These are phyloP conservation scores for Hypselothyrea guttata DNA, from an alignment of 2,888 invertebrate species.

Conservation along the genomic window DNA sequence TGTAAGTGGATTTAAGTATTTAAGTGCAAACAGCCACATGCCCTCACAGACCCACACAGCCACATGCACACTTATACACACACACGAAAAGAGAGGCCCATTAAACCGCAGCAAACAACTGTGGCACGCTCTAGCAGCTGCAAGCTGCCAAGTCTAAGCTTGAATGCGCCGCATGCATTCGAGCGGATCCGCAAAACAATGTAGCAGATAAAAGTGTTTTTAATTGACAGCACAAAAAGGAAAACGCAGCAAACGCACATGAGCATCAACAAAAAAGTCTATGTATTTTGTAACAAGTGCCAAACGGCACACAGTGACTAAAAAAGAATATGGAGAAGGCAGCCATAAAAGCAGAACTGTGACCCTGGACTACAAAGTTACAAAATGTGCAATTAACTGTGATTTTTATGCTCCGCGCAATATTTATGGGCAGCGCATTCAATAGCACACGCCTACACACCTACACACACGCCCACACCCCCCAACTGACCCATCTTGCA, in stretches of 20 bases:
- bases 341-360: conserved; percentile 27
- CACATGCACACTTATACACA: too few relatives aligned
- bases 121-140: conserved; percentile 2
- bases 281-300: conserved; percentile 14
- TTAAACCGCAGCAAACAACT: conserved; percentile 34
- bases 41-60: neutral
- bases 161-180: conserved; percentile 9
- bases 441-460: conserved; percentile 32
- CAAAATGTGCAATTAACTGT: conserved; percentile 65
- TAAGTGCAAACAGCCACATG: conserved; percentile 30
- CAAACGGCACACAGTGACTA: neutral
- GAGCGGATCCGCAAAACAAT: conserved; percentile 31
- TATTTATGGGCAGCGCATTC: conserved; percentile 54
- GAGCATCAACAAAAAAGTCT: conserved; percentile 26
- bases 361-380: conserved; percentile 55
- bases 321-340: conserved; percentile 2
- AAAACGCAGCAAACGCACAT: neutral
- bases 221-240: conserved; percentile 54
- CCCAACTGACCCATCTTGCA: neutral
- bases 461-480: neutral
- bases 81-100: conserved; percentile 28
- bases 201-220: conserved; percentile 58
- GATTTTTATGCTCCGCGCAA: conserved; percentile 59
- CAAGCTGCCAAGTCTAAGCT: conserved; percentile 18
- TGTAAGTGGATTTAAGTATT: conserved; percentile 28